Evolutionary conservation across 1,140 invertebrate genomes (phyloP), one percentile per base, ranked within the genome.

Genomic region (Agraylea sexmaculata): DNA sequence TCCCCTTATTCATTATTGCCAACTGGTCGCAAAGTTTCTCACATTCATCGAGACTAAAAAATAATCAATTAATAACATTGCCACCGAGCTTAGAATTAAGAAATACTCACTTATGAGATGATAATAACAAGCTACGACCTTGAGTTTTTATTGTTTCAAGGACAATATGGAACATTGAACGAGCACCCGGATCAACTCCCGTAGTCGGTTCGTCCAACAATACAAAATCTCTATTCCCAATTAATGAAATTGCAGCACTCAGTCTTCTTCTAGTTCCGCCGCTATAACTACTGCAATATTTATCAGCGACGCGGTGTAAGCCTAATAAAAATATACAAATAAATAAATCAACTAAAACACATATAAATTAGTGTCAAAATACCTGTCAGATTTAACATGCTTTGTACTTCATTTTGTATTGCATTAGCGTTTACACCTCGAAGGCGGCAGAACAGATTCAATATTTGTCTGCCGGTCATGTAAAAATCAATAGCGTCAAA

Each of bases 41-140:
- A 62, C 81, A 86, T 68, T 93, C 88, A 59, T 89, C 86, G 86
- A 92, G 89, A 49, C 84, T 83, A 52, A 18, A 57, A 50, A 43
- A 49, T 28, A 25, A 59, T 51, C 42, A 49, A 32, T 15, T 10
- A 35, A 35, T 29, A 29, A 17, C 27, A n/a, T 38, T 22, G 23
- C 10, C 31, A 34, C 4, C 8, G 6, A 36, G 7, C 16, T 6
- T 20, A 37, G 10, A 23, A 22, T 27, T 37, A 20, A 37, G 35
- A 37, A 23, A 4, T 12, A 43, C 12, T 42, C 45, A 69, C 68
- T 67, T 70, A 52, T 72, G 70, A 10, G 70, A 71, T 13, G 68
- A 62, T 23, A 71, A 57, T 28, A 73, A 46, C 18, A 70, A 45
- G 4, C 64, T 58, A 21, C 60, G 57, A 0, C 47, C 43, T 1